These are phyloP conservation scores for Oegoconia quadripuncta DNA, from an alignment of 2,888 invertebrate genomes.

Conservation along the genomic window DNA sequence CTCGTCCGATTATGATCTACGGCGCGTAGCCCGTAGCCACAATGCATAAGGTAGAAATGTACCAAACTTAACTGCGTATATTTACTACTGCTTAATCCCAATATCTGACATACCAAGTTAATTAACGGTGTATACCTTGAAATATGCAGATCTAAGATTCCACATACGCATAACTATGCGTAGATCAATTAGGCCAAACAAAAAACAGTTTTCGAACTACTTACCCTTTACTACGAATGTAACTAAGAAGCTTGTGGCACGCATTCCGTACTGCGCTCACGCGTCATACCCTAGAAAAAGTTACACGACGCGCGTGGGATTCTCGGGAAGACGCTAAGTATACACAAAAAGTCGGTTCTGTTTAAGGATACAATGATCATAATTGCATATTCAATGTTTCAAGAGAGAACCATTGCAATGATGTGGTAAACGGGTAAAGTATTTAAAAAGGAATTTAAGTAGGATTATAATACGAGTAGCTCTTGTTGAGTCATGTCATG, in stretches of 20 bases:
- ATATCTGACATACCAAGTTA: background rate
- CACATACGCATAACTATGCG: too few relatives aligned
- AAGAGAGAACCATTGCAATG: too few relatives aligned
- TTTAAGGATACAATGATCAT: conserved; percentile 40
- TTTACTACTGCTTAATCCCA: background rate
- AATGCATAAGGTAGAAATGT: conserved; percentile 34
- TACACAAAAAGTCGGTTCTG: conserved; percentile 36
- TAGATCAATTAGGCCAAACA: conserved; percentile 7
- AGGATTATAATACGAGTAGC: too few relatives aligned
- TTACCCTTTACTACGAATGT: conserved; percentile 25
- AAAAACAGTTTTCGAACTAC: conserved; percentile 22
- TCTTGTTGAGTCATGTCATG: too few relatives aligned
- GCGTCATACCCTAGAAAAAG: conserved; percentile 57
- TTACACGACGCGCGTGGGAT: conserved; percentile 44
- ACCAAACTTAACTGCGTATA: conserved; percentile 14
- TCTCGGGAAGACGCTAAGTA: conserved; percentile 49
- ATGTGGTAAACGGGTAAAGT: too few relatives aligned
- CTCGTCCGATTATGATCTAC: conserved; percentile 76
- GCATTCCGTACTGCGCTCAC: conserved; percentile 50
- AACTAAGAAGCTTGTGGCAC: conserved; percentile 31
- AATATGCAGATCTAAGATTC: too few relatives aligned
- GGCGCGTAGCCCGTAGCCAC: conserved; percentile 74
- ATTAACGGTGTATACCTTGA: too few relatives aligned
- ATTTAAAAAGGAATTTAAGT: too few relatives aligned
- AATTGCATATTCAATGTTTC: too few relatives aligned